Percentiles rank a stretch among this genome's conserved stretches.
Evolutionary conservation across 2,113 vertebrate genomes (phyloP).

Genomic region (Gymnobelideus leadbeateri): DNA sequence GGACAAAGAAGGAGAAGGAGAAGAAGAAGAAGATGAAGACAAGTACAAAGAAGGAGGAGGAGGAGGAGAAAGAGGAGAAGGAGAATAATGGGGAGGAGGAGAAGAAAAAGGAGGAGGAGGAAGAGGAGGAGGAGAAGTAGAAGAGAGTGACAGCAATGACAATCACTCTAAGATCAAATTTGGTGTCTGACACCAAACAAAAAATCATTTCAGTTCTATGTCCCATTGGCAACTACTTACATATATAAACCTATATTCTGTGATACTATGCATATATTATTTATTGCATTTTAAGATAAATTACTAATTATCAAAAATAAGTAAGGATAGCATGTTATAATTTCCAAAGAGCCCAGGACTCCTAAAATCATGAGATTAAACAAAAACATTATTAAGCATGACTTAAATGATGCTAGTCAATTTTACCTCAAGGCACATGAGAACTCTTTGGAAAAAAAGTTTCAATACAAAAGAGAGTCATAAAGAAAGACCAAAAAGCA

Average conservation of each 20-base stretch:
- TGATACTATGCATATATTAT: background rate
- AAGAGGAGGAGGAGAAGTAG: too few species aligned
- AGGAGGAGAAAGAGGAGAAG: too few species aligned
- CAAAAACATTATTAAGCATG: background rate
- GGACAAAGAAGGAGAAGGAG: too few species aligned
- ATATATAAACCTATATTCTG: background rate
- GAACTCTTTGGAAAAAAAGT: background rate
- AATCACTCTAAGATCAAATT: background rate
- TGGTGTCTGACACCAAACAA: background rate
- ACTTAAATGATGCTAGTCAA: background rate
- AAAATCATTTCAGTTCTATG: background rate
- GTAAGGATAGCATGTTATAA: background rate
- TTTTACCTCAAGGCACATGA: background rate
- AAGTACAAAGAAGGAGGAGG: too few species aligned
- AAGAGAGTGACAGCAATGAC: too few species aligned
- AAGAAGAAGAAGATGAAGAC: too few species aligned
- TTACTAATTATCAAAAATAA: background rate
- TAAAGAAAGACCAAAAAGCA: background rate
- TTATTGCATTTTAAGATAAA: background rate
- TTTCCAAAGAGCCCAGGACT: background rate
- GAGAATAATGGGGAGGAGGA: too few species aligned
- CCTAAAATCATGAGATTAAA: background rate
- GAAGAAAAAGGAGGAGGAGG: too few species aligned
- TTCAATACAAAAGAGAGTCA: background rate
- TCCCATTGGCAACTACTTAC: background rate